Evolutionary conservation across 2,888 invertebrate species (phyloP), one percentile per base, ranked within the genome.

Genomic region (Erebia palarica): DNA sequence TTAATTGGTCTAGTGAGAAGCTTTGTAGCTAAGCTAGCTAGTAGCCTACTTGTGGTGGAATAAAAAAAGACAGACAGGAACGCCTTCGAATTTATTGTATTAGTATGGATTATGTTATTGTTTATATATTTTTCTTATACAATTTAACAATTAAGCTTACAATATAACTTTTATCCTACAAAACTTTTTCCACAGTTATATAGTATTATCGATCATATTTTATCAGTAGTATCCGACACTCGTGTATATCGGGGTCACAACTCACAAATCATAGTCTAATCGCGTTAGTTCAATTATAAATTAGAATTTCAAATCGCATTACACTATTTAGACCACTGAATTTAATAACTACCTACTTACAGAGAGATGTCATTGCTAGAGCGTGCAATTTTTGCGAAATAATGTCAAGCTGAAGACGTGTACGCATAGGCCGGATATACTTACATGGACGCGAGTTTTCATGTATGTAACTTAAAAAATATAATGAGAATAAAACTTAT

Each of bases 261-360:
- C 36, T 49, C 63, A 63, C 63, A 63, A 47, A 63, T 63, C 63
- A 47, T 21, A 21, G 14, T 47, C 49, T 49, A 49, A 63, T 49
- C 63, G 63, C 21, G 21, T 63, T 63, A 63, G 21, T 63, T 63
- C 63, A 63, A 63, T 63, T 63, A 63, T 63, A 47, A 49, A 63
- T 63, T 63, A 63, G 63, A 63, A 63, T 63, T 63, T 63, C 63
- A 63, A 63, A 63, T 63, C 4, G 63, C 47, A 47, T 21, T 9
- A 49, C 13, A 21, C 18, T 49, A 21, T 58, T 58, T 27, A 58
- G 14, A 21, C 57, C 27, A 58, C 5, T 58, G 27, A 58, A 18
- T 21, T 13, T 14, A 58, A 58, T 21, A 58, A 58, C 57, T 58
- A 18, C 13, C 5, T 11, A 55, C 9, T 55, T 55, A 55, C 55